phyloP scores from a whole-genome alignment of 2,797 vertebrate species.

The Microctenopoma lineatum region DNA sequence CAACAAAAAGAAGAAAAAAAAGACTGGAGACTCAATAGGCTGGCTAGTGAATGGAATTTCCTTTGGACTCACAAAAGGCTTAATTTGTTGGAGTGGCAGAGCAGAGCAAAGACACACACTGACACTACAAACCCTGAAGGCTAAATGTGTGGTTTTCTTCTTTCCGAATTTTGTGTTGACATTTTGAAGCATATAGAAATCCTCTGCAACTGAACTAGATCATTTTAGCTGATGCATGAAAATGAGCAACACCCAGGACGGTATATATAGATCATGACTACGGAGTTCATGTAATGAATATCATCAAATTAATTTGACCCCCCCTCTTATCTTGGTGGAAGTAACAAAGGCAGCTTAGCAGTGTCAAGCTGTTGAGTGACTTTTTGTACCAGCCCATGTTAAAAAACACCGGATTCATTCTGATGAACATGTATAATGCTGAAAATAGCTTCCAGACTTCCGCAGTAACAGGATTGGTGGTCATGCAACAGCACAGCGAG shows the following conservation, averaged over 20 bases:
- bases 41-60: conserved; percentile 22
- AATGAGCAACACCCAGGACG: conserved; percentile 29
- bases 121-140: conserved; percentile 30
- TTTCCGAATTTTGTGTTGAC: conserved; percentile 19
- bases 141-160: conserved; percentile 24
- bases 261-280: conserved; percentile 21
- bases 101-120: conserved; percentile 24
- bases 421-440: conserved; percentile 46
- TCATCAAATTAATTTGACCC: conserved; percentile 33
- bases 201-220: conserved; percentile 31
- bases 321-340: neutral
- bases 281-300: conserved; percentile 15
- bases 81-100: conserved; percentile 20
- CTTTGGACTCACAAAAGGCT: conserved; percentile 14
- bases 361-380: conserved; percentile 10
- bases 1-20: neutral
- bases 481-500: conserved; percentile 87
- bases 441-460: conserved; percentile 54
- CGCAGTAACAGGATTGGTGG: conserved; percentile 73
- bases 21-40: conserved; percentile 3
- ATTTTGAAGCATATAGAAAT: conserved; percentile 51
- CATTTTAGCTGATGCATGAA: conserved; percentile 36
- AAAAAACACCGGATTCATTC: conserved; percentile 36
- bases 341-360: conserved; percentile 33
- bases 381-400: conserved; percentile 31